Conservation (phyloP, 1,140 invertebrate species). For the Holotrichia oblita region DNA sequence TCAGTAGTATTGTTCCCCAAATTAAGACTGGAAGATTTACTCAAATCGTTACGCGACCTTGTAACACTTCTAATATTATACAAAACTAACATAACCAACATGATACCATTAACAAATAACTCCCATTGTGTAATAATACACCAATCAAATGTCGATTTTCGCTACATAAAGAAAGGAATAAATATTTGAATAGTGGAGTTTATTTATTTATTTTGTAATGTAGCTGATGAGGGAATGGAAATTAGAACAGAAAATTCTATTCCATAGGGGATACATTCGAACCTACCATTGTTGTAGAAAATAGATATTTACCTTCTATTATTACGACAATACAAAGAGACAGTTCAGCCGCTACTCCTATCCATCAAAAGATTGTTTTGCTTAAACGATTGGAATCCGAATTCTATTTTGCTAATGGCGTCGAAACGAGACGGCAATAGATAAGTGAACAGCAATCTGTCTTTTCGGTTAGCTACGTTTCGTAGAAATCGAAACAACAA, state of each 20-base stretch:
- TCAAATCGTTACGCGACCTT: no score
- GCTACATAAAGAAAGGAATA: not conserved
- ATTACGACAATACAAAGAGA: not conserved
- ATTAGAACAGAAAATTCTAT: not conserved
- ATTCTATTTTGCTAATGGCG: constrained; percentile 19
- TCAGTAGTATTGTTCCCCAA: no score
- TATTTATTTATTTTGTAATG: not conserved
- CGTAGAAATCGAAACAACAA: not conserved
- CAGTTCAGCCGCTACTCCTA: not conserved
- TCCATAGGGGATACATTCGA: not conserved
- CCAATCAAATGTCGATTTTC: not conserved
- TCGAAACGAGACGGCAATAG: constrained; percentile 10
- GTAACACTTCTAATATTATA: no score
- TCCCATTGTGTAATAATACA: not conserved
- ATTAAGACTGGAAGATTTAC: no score
- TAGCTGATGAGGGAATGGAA: not conserved
- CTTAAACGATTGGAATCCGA: not conserved
- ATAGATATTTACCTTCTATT: constrained; percentile 23
- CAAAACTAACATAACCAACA: no score
- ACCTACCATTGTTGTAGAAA: not conserved
- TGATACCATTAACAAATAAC: no score
- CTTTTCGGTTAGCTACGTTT: constrained; percentile 1
- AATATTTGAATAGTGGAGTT: not conserved
- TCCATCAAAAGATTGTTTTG: constrained; percentile 19
- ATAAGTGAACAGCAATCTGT: constrained; percentile 18